Percentiles rank a stretch among this genome's conserved stretches.
Conservation (phyloP, 2,113 vertebrate genomes). For the Tichodroma muraria region DNA sequence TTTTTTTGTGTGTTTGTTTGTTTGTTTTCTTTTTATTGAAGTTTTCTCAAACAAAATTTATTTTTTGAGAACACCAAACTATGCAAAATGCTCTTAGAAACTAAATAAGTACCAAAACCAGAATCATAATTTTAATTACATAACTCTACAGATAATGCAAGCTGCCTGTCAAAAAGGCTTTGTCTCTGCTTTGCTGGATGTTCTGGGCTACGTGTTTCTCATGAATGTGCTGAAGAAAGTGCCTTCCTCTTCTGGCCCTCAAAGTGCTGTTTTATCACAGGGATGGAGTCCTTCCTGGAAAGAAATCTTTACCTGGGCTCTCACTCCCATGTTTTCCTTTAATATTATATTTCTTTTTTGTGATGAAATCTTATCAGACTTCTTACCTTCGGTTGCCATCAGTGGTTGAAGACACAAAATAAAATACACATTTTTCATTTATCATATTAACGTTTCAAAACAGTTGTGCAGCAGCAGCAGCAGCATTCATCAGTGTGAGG, state of each 20-base stretch:
- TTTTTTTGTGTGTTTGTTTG: too few species aligned
- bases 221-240: not conserved
- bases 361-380: not conserved
- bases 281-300: not conserved
- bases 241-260: not conserved
- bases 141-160: not conserved
- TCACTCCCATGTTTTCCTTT: not conserved
- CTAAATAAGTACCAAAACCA: not conserved
- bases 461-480: not conserved
- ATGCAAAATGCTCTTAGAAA: not conserved
- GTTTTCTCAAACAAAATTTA: not conserved
- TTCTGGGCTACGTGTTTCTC: not conserved
- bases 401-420: not conserved
- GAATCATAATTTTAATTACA: not conserved
- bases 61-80: not conserved
- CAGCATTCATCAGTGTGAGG: fast-evolving
- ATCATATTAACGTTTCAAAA: not conserved
- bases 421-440: not conserved
- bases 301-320: not conserved
- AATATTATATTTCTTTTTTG: not conserved
- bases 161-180: not conserved
- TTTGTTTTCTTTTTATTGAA: not conserved
- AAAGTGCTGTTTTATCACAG: not conserved
- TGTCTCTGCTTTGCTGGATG: not conserved
- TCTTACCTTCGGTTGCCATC: not conserved